Evolutionary conservation across 2,888 invertebrate genomes (phyloP).

Genomic region (Acheta domesticus): DNA sequence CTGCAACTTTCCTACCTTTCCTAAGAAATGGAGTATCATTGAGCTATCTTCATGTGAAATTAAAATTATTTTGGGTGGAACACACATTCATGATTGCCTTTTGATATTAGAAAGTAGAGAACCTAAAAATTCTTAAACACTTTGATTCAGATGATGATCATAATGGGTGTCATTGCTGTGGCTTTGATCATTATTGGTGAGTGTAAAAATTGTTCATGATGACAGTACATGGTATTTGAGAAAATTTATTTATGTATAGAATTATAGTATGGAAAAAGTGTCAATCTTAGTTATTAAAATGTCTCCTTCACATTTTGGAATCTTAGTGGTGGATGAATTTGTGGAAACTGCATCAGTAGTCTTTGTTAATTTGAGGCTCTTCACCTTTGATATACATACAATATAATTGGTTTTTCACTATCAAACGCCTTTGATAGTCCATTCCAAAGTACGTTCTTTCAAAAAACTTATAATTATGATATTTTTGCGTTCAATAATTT

Average conservation of each 20-base stretch:
- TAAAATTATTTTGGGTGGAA: no score
- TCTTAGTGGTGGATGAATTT: no score
- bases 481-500: no score
- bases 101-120: constrained; percentile 24
- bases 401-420: no score
- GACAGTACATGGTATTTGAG: neutral
- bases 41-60: neutral
- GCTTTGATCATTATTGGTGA: constrained; percentile 69
- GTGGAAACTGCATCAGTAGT: no score
- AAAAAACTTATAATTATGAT: no score
- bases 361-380: no score
- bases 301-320: neutral
- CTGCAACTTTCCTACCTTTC: neutral
- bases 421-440: no score
- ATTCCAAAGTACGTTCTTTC: no score
- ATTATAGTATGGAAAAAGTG: neutral
- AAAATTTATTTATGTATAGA: neutral
- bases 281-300: no score
- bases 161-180: constrained; percentile 80
- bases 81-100: neutral
- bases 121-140: constrained; percentile 29
- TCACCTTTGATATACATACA: neutral
- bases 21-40: neutral
- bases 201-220: constrained; percentile 60
- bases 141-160: constrained; percentile 73